Conservation (phyloP, 2,797 vertebrate genomes). For the Poeciliopsis turneri region DNA sequence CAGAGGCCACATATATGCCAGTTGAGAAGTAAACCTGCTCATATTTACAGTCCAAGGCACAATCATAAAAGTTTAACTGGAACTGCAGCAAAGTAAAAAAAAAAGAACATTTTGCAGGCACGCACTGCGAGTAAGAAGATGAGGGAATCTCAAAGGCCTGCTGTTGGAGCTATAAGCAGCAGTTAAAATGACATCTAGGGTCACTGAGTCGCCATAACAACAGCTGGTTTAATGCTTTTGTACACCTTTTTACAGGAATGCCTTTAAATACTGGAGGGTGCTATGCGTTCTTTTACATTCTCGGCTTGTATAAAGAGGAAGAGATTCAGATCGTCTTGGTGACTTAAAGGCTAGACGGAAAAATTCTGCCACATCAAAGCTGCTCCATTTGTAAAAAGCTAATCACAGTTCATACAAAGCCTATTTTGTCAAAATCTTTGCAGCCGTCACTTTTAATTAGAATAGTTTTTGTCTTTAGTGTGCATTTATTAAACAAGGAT, state of each 20-base stretch:
- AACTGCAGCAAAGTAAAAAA: not conserved
- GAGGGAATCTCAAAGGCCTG: not conserved
- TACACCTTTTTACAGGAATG: not conserved
- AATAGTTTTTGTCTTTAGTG: not conserved
- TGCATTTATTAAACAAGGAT: not conserved
- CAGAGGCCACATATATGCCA: not conserved
- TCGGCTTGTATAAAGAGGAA: not conserved
- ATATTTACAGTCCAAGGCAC: not conserved
- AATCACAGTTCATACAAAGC: not conserved
- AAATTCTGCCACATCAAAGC: not conserved
- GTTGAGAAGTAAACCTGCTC: not conserved
- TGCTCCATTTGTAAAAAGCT: not conserved
- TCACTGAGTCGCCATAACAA: not conserved
- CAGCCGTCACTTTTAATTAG: not conserved
- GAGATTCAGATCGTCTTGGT: not conserved
- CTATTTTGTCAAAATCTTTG: not conserved
- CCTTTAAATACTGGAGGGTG: not conserved
- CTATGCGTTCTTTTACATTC: not conserved
- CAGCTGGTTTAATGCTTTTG: not conserved
- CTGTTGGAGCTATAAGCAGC: not conserved
- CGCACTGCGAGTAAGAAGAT: not conserved
- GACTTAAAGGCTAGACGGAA: not conserved
- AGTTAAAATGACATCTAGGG: not conserved
- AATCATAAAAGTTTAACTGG: slow-evolving; percentile 10
- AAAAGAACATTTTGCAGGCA: not conserved